phyloP scores from a whole-genome alignment of 1,140 invertebrate genomes.

The Xylocopa sonorina region DNA sequence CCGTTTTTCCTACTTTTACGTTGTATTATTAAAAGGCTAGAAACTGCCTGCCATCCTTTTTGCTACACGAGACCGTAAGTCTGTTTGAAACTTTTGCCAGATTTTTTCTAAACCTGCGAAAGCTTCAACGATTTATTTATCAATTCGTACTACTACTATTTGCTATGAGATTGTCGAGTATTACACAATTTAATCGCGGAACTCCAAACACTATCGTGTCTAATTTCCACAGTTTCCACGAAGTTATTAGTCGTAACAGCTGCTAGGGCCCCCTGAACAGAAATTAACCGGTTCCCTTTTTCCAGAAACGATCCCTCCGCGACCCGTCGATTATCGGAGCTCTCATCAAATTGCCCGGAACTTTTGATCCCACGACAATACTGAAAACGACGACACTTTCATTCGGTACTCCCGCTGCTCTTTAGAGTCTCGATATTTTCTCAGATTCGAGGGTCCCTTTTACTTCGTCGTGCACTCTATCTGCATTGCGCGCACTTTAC shows the following conservation, averaged over 20 bases:
- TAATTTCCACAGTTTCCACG: not conserved
- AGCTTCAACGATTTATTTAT: too few species aligned
- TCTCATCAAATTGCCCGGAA: not conserved
- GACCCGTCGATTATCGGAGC: not conserved
- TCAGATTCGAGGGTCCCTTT: not conserved
- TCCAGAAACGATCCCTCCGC: too few species aligned
- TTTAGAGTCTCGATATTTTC: not conserved
- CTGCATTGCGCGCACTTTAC: slow-evolving; percentile 26
- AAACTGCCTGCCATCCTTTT: too few species aligned
- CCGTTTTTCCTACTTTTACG: too few species aligned
- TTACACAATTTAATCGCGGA: too few species aligned
- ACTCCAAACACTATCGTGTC: not conserved
- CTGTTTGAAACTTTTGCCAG: too few species aligned
- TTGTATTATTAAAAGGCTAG: too few species aligned
- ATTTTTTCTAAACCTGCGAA: too few species aligned
- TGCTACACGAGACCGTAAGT: too few species aligned
- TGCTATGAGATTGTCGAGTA: too few species aligned
- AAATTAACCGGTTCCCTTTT: not conserved
- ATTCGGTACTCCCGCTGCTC: not conserved
- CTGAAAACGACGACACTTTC: slow-evolving; percentile 13
- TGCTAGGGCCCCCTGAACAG: not conserved
- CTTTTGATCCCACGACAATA: not conserved
- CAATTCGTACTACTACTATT: too few species aligned
- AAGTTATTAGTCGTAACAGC: not conserved
- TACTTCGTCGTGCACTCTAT: not conserved